Evolutionary conservation across 2,888 invertebrate genomes (phyloP), one percentile per base, ranked within the genome.

Genomic region (Caradrina clavipalpis): DNA sequence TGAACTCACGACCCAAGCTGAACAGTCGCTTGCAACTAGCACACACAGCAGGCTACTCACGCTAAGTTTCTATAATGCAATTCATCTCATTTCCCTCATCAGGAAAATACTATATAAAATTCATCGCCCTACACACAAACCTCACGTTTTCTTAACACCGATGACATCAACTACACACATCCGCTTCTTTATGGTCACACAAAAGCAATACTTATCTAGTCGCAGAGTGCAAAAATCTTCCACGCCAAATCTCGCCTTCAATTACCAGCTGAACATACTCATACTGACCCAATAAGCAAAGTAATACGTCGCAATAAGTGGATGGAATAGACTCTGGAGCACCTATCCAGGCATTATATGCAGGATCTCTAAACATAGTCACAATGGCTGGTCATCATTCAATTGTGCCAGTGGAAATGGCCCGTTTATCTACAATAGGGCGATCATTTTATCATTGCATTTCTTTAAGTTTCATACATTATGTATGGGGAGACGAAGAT

Each of bases 281-380:
- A 88, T 88, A 88, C 85, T 92, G 93, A 93, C 93, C 94, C 91
- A 95, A 92, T 94, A 90, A 89, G 83, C 17, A 35, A 86, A 85
- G 88, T 93, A 94, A 94, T 94, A 90, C 89, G 83, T 69, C 76
- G 84, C 84, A 86, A 83, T 94, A 94, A 94, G 93, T 94, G 94
- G 91, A 86, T 87, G 83, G 87, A 91, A 89, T 91, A 83, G 84
- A 78, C 51, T 77, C 73, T 51, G 86, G 86, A 88, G 92, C 92
- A 94, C 93, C 93, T 94, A 92, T 91, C 92, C 91, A 89, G 88
- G 85, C 90, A 92, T 93, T 91, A 92, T 89, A 85, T 88, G 93
- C 95, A 95, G 95, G 96, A 95, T 91, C 95, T 95, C 96, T 95
- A 95, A 95, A 95, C 95, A 94, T 95, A 94, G 95, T 90, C 92